These are phyloP conservation scores for Dendroctonus ponderosae DNA, from an alignment of 1,140 invertebrate genomes.

Conservation along the genomic window DNA sequence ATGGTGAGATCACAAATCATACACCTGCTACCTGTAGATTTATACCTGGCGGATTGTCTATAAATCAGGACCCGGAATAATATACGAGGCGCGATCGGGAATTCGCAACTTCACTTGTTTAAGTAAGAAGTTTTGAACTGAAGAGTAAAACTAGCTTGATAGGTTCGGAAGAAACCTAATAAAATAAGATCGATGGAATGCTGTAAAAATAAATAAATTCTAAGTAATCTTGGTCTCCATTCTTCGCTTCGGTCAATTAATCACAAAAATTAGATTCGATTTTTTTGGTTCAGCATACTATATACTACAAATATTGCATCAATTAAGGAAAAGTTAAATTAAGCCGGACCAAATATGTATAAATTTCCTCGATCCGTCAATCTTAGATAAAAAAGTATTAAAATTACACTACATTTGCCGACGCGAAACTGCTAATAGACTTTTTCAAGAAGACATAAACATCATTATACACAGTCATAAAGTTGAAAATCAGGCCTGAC, in stretches of 20 bases:
- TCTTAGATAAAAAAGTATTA: too few relatives aligned
- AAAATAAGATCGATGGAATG: background rate
- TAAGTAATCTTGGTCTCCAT: background rate
- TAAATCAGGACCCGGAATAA: slow-evolving; percentile 16
- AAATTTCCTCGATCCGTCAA: too few relatives aligned
- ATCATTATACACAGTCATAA: background rate
- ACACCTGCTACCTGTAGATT: slow-evolving; percentile 25
- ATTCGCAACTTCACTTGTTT: background rate
- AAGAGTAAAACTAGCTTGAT: background rate
- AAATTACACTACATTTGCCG: too few relatives aligned
- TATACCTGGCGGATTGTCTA: slow-evolving; percentile 19
- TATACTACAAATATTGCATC: too few relatives aligned
- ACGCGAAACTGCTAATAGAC: too few relatives aligned
- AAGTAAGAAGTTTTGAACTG: background rate
- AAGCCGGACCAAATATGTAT: too few relatives aligned
- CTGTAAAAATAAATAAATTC: background rate
- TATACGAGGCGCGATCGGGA: slow-evolving; percentile 2
- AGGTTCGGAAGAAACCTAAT: background rate
- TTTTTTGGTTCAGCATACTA: too few relatives aligned
- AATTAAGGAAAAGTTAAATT: too few relatives aligned
- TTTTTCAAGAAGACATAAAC: too few relatives aligned
- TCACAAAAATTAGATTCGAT: background rate
- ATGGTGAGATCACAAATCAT: slow-evolving; percentile 22
- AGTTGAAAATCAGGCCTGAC: background rate
- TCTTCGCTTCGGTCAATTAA: background rate